phyloP scores from a whole-genome alignment of 2,797 vertebrate species.

The Chaunax sp. region DNA sequence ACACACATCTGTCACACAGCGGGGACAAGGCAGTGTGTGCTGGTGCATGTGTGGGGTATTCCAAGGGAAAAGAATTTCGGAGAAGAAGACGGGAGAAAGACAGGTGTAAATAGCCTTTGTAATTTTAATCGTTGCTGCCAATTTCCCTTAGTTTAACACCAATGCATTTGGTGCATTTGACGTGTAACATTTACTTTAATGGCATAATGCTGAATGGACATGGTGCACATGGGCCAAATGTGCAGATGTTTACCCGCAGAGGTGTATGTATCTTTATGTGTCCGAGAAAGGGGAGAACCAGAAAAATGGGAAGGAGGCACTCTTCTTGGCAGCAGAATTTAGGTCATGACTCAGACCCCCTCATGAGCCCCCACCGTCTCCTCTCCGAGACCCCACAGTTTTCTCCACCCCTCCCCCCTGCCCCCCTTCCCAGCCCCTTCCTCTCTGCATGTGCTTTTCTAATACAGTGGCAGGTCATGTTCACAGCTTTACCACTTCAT shows the following conservation, averaged over 20 bases:
- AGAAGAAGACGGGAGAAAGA: neutral
- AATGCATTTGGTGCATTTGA: neutral
- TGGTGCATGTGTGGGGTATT: slow-evolving; percentile 32
- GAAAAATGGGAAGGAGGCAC: slow-evolving; percentile 38
- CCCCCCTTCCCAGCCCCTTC: slow-evolving; percentile 17
- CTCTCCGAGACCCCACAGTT: slow-evolving; percentile 57
- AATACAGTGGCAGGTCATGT: slow-evolving; percentile 63
- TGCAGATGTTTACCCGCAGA: slow-evolving; percentile 19
- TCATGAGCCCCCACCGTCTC: slow-evolving; percentile 63
- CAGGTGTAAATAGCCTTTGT: slow-evolving; percentile 3
- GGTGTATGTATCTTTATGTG: neutral
- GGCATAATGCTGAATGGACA: neutral
- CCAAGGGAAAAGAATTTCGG: slow-evolving; percentile 11
- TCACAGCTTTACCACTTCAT: slow-evolving; percentile 39
- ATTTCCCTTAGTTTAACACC: neutral
- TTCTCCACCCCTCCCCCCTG: slow-evolving; percentile 70
- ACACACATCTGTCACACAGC: slow-evolving; percentile 68
- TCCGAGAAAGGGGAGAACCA: slow-evolving; percentile 5
- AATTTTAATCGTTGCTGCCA: neutral
- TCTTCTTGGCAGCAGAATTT: slow-evolving; percentile 72
- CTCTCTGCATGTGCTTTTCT: slow-evolving; percentile 16
- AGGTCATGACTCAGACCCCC: slow-evolving; percentile 80
- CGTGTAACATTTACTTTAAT: slow-evolving; percentile 16
- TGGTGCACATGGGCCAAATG: neutral
- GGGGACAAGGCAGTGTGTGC: slow-evolving; percentile 44